Percentiles rank a stretch among this genome's conserved stretches.
phyloP scores from a whole-genome alignment of 2,797 vertebrate genomes.

The Sardinella longiceps region DNA sequence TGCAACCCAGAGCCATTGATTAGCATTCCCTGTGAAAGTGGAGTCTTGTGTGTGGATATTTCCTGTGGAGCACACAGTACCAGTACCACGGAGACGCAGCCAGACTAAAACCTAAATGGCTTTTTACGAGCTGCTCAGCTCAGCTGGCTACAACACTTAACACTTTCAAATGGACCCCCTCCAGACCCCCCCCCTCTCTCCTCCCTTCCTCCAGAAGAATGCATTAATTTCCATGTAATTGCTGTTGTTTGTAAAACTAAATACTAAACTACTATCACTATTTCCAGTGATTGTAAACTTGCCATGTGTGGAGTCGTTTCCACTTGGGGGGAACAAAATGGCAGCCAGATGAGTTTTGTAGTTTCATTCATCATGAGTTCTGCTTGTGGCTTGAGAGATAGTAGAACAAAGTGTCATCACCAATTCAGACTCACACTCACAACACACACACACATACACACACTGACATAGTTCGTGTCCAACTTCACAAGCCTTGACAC shows the following conservation, averaged over 20 bases:
- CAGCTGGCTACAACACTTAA: neutral
- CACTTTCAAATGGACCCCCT: neutral
- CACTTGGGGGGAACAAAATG: neutral
- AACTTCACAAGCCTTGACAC: no score
- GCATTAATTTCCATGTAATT: neutral
- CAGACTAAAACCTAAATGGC: neutral
- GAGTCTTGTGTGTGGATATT: neutral
- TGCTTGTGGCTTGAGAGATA: neutral
- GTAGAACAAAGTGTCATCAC: neutral
- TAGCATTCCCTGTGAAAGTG: neutral
- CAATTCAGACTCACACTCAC: no score
- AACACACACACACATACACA: neutral
- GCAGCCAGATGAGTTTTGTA: neutral
- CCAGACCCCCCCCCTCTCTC: no score
- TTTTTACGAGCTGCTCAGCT: neutral
- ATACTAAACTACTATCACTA: no score
- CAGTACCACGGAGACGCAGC: neutral
- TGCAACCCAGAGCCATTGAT: neutral
- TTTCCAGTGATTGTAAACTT: no score
- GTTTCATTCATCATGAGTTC: no score
- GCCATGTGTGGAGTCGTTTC: neutral
- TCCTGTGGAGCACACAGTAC: neutral
- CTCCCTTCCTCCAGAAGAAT: neutral
- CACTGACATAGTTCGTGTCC: neutral
- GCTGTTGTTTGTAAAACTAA: neutral